phyloP scores from a whole-genome alignment of 2,113 vertebrate species.

The Lampris megalopsis region DNA sequence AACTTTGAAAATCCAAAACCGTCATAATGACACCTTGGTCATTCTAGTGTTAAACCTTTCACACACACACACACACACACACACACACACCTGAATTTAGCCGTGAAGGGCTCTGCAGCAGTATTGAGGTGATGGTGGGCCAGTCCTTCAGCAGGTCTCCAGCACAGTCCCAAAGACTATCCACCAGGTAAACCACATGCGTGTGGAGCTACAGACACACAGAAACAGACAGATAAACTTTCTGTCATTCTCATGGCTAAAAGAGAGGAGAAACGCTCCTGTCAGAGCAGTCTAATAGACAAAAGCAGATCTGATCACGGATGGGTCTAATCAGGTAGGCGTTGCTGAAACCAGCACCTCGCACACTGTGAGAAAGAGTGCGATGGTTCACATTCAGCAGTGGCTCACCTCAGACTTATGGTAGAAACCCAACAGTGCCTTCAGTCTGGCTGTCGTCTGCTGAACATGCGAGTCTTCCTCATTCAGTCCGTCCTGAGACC shows the following conservation, averaged over 20 bases:
- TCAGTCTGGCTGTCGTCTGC: slow-evolving; percentile 72
- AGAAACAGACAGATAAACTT: background rate
- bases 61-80: background rate
- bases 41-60: too few species aligned
- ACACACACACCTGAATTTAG: slow-evolving; percentile 70
- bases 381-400: background rate
- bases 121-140: slow-evolving; percentile 85
- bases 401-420: slow-evolving; percentile 84
- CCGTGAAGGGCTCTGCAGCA: slow-evolving; percentile 78
- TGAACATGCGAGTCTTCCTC: slow-evolving; percentile 68
- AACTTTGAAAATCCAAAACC: too few species aligned
- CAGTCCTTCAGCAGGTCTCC: slow-evolving; percentile 89
- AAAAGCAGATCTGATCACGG: too few species aligned
- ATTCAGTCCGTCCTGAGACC: slow-evolving; percentile 48
- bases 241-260: background rate
- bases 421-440: slow-evolving; percentile 85
- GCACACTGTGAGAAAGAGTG: background rate
- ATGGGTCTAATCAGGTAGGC: background rate
- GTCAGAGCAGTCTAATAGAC: background rate
- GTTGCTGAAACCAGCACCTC: background rate
- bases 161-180: slow-evolving; percentile 93
- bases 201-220: slow-evolving; percentile 83
- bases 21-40: too few species aligned
- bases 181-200: slow-evolving; percentile 90
- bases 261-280: background rate